These are phyloP conservation scores for Ariopsis seemanni DNA, from an alignment of 2,113 vertebrate genomes.

Conservation along the genomic window DNA sequence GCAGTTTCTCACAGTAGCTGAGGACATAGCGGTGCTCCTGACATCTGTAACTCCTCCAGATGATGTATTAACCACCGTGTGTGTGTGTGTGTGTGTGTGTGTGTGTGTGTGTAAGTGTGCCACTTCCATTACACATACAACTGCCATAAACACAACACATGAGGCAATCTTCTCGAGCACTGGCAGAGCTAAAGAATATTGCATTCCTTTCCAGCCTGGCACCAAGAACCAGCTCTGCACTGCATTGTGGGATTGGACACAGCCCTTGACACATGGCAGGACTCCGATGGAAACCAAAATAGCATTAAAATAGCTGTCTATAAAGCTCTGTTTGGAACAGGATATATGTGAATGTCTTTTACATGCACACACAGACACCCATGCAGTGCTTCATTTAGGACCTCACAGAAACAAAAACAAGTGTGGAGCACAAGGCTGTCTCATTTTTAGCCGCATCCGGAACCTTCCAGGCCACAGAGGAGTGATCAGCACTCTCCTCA, in stretches of 20 bases:
- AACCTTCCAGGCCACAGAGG: slow-evolving; percentile 32
- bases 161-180: not conserved
- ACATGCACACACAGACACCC: slow-evolving; percentile 27
- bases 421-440: slow-evolving; percentile 17
- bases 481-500: slow-evolving; percentile 26
- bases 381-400: slow-evolving; percentile 22
- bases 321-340: not conserved
- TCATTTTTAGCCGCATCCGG: slow-evolving; percentile 46
- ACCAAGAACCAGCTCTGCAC: not conserved
- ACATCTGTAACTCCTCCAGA: slow-evolving; percentile 22
- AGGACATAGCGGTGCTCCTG: not conserved
- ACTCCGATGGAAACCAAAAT: slow-evolving; percentile 41
- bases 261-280: slow-evolving; percentile 15
- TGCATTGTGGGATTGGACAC: slow-evolving; percentile 21
- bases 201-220: slow-evolving; percentile 1
- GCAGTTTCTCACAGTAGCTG: slow-evolving; percentile 27
- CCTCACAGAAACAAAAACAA: slow-evolving; percentile 54
- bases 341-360: not conserved
- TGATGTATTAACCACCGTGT: slow-evolving; percentile 9
- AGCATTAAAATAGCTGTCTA: slow-evolving; percentile 34
- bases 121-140: not conserved
- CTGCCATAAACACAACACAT: not conserved
- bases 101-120: not conserved
- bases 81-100: not conserved
- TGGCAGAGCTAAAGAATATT: not conserved